A percentile compares a stretch with the other conserved stretches of the same genome.
Conservation (phyloP, 2,797 vertebrate species). For the Sebastes itinus region DNA sequence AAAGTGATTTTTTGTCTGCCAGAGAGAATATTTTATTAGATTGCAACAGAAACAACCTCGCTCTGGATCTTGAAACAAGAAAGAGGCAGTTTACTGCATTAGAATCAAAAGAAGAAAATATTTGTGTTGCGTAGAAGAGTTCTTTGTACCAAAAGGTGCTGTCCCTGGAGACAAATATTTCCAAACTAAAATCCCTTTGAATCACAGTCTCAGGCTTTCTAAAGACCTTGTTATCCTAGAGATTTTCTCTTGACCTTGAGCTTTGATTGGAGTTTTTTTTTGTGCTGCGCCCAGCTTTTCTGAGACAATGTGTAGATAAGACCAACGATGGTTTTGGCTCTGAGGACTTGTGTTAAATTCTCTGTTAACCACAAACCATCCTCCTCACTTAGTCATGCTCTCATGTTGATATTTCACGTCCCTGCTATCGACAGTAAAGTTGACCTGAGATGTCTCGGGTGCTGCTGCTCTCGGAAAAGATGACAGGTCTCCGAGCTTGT, state of each 20-base stretch:
- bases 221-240: not conserved
- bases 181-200: not conserved
- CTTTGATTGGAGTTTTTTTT: not conserved
- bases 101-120: not conserved
- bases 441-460: slow-evolving; percentile 5
- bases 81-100: not conserved
- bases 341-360: not conserved
- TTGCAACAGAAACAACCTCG: not conserved
- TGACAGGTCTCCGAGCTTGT: slow-evolving; percentile 30
- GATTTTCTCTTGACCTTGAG: not conserved
- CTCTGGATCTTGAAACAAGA: not conserved
- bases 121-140: not conserved
- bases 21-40: not conserved
- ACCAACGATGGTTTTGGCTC: not conserved
- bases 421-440: not conserved
- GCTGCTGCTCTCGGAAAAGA: not conserved
- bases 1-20: not conserved
- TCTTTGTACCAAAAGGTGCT: not conserved
- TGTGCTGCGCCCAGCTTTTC: not conserved
- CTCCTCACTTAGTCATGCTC: not conserved
- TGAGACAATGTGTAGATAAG: not conserved
- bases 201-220: not conserved
- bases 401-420: slow-evolving; percentile 1
- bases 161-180: not conserved
- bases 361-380: not conserved